A percentile compares a stretch with the other conserved stretches of the same genome.
Conservation (phyloP, 1,140 invertebrate genomes). For the Diabrotica undecimpunctata region DNA sequence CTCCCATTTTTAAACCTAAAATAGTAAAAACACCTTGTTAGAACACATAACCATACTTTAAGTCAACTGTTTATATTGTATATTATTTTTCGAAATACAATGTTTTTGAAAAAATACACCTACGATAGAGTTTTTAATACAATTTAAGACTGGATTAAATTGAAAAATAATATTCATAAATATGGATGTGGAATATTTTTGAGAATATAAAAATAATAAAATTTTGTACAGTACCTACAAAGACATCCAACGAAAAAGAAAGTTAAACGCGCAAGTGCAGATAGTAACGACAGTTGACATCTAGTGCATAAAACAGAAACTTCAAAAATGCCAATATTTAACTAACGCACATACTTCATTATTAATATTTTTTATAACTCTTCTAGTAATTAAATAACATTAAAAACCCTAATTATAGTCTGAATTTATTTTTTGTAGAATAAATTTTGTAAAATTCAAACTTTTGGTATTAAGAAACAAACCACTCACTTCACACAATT, state of each 20-base stretch:
- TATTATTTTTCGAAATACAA: background rate
- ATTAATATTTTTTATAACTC: too few species aligned
- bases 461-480: too few species aligned
- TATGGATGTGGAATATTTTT: background rate
- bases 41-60: background rate
- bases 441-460: too few species aligned
- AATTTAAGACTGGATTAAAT: background rate
- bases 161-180: background rate
- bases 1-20: slow-evolving; percentile 76
- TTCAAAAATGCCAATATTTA: too few species aligned
- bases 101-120: background rate
- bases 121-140: background rate
- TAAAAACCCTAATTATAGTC: too few species aligned
- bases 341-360: too few species aligned
- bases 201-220: background rate
- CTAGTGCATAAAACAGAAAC: background rate
- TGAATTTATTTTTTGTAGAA: too few species aligned
- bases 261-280: background rate
- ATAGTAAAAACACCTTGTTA: background rate
- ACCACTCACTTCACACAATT: too few species aligned
- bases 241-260: background rate
- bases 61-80: background rate
- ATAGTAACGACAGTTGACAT: background rate
- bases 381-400: too few species aligned
- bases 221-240: background rate